A percentile compares a stretch with the other conserved stretches of the same genome.
phyloP scores from a whole-genome alignment of 2,113 vertebrate genomes.

The Nycticorax nycticorax region DNA sequence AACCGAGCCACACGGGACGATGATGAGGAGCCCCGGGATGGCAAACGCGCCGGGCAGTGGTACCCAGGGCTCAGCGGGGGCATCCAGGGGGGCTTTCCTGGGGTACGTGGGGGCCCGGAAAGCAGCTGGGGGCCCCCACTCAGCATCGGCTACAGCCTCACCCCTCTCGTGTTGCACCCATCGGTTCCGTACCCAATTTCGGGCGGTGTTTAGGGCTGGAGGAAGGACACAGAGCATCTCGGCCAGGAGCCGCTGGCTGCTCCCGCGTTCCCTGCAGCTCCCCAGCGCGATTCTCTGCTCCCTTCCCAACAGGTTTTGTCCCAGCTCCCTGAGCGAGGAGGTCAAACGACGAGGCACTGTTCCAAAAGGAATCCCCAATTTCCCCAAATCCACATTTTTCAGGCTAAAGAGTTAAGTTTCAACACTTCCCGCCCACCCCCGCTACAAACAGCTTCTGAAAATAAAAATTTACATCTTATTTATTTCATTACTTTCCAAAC shows the following conservation, averaged over 20 bases:
- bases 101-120: fast-evolving
- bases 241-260: not conserved
- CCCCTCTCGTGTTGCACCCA: not conserved
- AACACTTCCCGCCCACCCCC: too few species aligned
- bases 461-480: not conserved
- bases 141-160: not conserved
- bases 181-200: not conserved
- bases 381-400: not conserved
- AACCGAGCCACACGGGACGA: too few species aligned
- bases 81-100: fast-evolving
- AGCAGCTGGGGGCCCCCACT: not conserved
- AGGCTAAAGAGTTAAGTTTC: not conserved
- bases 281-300: not conserved
- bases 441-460: not conserved
- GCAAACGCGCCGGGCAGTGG: fast-evolving
- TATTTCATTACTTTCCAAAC: not conserved
- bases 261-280: not conserved
- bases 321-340: not conserved
- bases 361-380: not conserved
- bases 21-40: not conserved
- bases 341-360: fast-evolving
- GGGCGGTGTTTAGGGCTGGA: too few species aligned
- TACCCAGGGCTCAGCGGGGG: fast-evolving
- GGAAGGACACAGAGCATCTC: not conserved
- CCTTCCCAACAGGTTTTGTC: not conserved